Evolutionary conservation across 1,140 invertebrate species (phyloP), one percentile per base, ranked within the genome.

Genomic region (Leptestheria dahalacensis): DNA sequence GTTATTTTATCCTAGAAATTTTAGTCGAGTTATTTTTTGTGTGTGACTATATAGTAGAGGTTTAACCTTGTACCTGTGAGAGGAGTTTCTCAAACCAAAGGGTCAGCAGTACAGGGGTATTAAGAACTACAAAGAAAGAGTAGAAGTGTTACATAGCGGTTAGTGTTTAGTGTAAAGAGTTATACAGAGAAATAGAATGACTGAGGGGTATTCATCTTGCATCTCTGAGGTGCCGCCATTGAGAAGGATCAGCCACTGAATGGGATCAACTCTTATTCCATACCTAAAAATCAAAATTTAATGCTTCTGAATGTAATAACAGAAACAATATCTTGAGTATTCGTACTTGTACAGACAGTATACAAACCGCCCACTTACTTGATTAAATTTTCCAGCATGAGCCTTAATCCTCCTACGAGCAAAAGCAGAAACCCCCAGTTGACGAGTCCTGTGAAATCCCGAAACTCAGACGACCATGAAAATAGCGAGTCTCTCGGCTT

Each of bases 351-450:
- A 48, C 20, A 15, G 26, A 62, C 28, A 59, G 21, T 54, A 73
- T 68, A 24, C 62, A 64, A 48, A 57, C 29, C 0, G 23, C 57
- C 4, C 50, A n/a, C 18, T 48, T 61, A 53, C 60, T 60, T 55
- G 29, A 61, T 26, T 10, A 63, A 41, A 76, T 99, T 99, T 80
- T 99, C 96, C 61, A 99, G 76, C 61, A 93, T 85, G 49, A 98
- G 79, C 60, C 96, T 81, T 46, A 91, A 77, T 64, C 93, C 95
- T 33, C 94, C 93, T 56, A 98, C 84, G 25, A 88, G 85, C 58
- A 98, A 75, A 58, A 99, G 78, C 20, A 98, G 79, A 67, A 97
- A 91, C 51, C 86, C 91, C 81, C 95, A 91, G 73, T 97, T 97
- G 3, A 97, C 83, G 65, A 97, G 81, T 53, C 94, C 94, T 59